phyloP scores from a whole-genome alignment of 2,797 vertebrate genomes.

The Pipistrellus nathusii region DNA sequence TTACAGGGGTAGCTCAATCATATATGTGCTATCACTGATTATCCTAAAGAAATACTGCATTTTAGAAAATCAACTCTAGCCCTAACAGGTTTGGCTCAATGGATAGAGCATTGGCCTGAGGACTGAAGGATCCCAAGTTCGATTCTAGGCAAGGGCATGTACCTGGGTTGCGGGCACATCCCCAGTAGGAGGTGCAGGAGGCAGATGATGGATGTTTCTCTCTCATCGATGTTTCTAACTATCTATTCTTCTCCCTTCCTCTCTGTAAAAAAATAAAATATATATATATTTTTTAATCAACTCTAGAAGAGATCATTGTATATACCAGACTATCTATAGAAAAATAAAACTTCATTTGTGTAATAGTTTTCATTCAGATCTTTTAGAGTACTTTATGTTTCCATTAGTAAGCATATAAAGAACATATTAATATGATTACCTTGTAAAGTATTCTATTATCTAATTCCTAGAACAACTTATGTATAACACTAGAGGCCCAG shows the following conservation, averaged over 20 bases:
- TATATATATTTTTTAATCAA: not conserved
- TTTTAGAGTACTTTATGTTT: constrained; percentile 62
- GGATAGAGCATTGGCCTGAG: too few relatives aligned
- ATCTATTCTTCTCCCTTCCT: too few relatives aligned
- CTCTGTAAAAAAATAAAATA: too few relatives aligned
- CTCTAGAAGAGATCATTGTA: constrained; percentile 73
- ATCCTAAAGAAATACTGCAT: constrained; percentile 60
- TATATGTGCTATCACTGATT: constrained; percentile 47
- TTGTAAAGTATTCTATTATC: not conserved
- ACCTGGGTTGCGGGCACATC: too few relatives aligned
- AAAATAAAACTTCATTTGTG: constrained; percentile 59
- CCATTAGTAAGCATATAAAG: not conserved
- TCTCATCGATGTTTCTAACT: too few relatives aligned
- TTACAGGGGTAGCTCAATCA: not conserved
- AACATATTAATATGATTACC: constrained; percentile 51
- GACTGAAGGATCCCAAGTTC: too few relatives aligned
- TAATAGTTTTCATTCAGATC: constrained; percentile 74
- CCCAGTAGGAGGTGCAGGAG: too few relatives aligned
- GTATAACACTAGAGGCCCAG: not conserved
- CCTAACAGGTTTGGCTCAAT: too few relatives aligned
- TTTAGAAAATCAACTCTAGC: constrained; percentile 51
- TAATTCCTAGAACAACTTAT: constrained; percentile 22
- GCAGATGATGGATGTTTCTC: too few relatives aligned
- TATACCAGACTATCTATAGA: constrained; percentile 53
- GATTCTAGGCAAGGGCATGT: too few relatives aligned